Evolutionary conservation across 2,797 vertebrate genomes (phyloP), one percentile per base, ranked within the genome.

Genomic region (Paramormyrops hopkinsi): DNA sequence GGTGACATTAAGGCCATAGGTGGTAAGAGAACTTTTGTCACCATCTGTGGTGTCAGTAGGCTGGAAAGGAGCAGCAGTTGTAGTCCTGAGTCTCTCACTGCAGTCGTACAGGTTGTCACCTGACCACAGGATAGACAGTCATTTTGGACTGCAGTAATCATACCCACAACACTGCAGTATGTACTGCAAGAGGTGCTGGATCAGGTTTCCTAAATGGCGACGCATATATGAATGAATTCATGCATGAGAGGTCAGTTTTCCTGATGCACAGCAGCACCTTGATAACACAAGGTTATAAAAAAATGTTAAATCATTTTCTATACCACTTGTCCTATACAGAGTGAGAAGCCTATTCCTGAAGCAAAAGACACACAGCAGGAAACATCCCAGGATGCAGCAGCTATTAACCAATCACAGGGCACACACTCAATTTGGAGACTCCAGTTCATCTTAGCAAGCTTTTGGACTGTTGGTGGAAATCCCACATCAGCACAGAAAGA

Each of bases 51-150:
- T 88, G 50, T 50, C 84, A 46, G 79, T 91, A 44, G 89, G 65
- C 37, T 89, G 89, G 29, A 9, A 25, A 51, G 85, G 53, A 8
- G 25, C 2, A 22, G 46, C n/a, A 14, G 89, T 76, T 14, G 59
- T 88, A 25, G 88, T 69, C 25, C 87, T 5, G 5, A 89, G 79
- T 84, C 89, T 93, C 59, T 59, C 90, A 17, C 85, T 89, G 88
- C 92, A 93, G 19, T 93, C 91, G 22, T 92, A 91, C n/a, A 17
- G 84, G 19, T 86, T 37, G 48, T 92, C 17, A 59, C 46, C 91
- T 92, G 86, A 69, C 59, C 19, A 37, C 7, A 89, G 65, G 44
- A 44, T 1, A 86, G 51, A 41, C 3, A 86, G 53, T 29, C 7
- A 54, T 73, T 37, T 73, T 73, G 22, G 9, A 29, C 59, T 3